Evolutionary conservation across 2,888 invertebrate species (phyloP), one percentile per base, ranked within the genome.

Genomic region (Thecophora atra): DNA sequence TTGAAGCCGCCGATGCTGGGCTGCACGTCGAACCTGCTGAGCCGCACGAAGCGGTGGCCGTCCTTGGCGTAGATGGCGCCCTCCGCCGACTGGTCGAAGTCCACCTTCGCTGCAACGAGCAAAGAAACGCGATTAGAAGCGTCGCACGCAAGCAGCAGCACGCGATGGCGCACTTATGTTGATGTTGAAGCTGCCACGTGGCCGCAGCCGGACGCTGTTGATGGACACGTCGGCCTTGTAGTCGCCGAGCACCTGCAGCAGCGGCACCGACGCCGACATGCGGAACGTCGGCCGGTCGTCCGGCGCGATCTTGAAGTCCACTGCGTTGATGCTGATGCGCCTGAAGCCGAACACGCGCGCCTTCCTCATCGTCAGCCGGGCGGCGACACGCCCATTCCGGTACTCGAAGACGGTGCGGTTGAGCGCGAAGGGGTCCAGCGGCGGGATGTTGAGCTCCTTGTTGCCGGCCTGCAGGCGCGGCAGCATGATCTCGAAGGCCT

Each of bases 1-100:
- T 88, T 88, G 88, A 93, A 88, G 72, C 88, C 88, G 13, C 89
- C 89, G 13, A 93, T 86, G 77, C 91, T 90, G 0, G 92, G 91
- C 21, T 88, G 86, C 83, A 91, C 87, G 78, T 88, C 89, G 78
- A 91, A 90, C 3, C 89, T 88, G 21, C 87, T 87, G 8, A 91
- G 85, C 63, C 87, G 86, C 72, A 91, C 76, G 79, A 88, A 90
- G 4, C 88, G 88, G 24, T 89, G 88, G 0, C 88, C 87, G 72
- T 89, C 87, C 64, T 85, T 88, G 51, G 83, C 86, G 75, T 89
- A 88, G 3, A 90, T 86, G 51, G 86, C 87, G 6, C 91, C 91
- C 60, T 88, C 88, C 5, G 77, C 72, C 1, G 63, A 1, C 11
- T 77, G 76, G 4, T 73, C 74, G 3, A 78, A 76, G 37, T 77